Conservation (phyloP, 2,797 vertebrate genomes). For the Neostethus bicornis region DNA sequence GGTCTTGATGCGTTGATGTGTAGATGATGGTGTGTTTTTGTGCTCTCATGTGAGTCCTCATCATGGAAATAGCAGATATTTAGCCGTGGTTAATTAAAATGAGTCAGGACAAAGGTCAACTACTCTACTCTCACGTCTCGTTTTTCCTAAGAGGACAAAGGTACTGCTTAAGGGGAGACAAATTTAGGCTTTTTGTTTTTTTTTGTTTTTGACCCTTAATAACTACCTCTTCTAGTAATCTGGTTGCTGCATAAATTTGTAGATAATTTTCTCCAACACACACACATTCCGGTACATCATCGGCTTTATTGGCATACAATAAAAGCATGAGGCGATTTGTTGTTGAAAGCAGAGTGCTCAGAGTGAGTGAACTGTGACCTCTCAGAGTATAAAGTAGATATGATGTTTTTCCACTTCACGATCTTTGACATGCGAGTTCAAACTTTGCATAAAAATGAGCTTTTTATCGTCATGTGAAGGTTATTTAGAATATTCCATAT, state of each 20-base stretch:
- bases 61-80: constrained; percentile 69
- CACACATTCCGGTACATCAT: neutral
- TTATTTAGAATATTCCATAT: constrained; percentile 1
- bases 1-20: constrained; percentile 7
- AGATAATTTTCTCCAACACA: neutral
- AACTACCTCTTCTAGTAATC: constrained; percentile 22
- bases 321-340: constrained; percentile 3
- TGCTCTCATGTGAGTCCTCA: constrained; percentile 50
- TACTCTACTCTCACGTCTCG: constrained; percentile 52
- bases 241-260: neutral
- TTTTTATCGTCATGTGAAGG: constrained; percentile 13
- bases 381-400: constrained; percentile 7
- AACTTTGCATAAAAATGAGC: constrained; percentile 11
- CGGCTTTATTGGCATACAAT: neutral
- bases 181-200: constrained; percentile 30
- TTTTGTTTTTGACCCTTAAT: constrained; percentile 32
- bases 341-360: constrained; percentile 24
- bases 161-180: constrained; percentile 32
- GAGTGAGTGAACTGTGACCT: constrained; percentile 23
- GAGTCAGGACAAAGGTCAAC: constrained; percentile 74
- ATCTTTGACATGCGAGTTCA: constrained; percentile 28
- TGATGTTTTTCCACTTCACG: constrained; percentile 25
- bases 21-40: constrained; percentile 30
- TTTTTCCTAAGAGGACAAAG: constrained; percentile 57
- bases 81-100: constrained; percentile 77